A percentile compares a stretch with the other conserved stretches of the same genome.
Conservation (phyloP, 2,113 vertebrate species). For the Triplophysa rosa region DNA sequence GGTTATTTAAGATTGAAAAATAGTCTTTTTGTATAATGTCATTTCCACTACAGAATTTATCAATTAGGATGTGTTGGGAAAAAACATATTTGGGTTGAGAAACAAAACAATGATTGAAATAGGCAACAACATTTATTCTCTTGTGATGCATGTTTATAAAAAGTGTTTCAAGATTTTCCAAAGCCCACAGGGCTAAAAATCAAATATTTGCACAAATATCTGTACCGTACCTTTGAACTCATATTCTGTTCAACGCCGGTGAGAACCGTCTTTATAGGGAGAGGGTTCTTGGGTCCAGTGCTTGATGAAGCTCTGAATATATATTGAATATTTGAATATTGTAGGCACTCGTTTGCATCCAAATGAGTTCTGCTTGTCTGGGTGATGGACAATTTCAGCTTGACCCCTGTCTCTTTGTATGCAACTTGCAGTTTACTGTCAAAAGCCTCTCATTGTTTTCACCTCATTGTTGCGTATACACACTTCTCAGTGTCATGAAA, state of each 20-base stretch:
- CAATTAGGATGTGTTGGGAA: no score
- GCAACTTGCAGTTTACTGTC: slow-evolving; percentile 87
- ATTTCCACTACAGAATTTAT: no score
- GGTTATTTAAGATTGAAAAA: no score
- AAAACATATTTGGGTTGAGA: no score
- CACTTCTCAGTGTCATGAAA: slow-evolving; percentile 52
- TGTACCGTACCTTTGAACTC: slow-evolving; percentile 35
- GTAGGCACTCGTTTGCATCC: slow-evolving; percentile 96
- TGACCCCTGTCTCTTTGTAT: slow-evolving; percentile 93
- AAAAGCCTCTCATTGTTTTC: slow-evolving; percentile 55
- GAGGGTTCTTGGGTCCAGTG: slow-evolving; percentile 81
- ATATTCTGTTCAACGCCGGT: slow-evolving; percentile 16
- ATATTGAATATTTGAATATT: slow-evolving; percentile 96
- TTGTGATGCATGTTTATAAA: no score
- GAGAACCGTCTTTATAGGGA: slow-evolving; percentile 69
- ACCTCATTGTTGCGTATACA: slow-evolving; percentile 46
- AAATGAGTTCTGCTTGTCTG: slow-evolving; percentile 99
- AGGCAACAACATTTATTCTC: no score
- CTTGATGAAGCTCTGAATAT: slow-evolving; percentile 97
- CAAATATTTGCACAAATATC: not conserved
- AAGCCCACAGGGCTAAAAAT: not conserved
- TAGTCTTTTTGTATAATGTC: no score
- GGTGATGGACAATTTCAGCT: slow-evolving; percentile 99
- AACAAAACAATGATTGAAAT: no score
- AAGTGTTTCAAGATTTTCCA: not conserved